Evolutionary conservation across 2,888 invertebrate species (phyloP).

Genomic region (Scotopteryx bipunctaria): DNA sequence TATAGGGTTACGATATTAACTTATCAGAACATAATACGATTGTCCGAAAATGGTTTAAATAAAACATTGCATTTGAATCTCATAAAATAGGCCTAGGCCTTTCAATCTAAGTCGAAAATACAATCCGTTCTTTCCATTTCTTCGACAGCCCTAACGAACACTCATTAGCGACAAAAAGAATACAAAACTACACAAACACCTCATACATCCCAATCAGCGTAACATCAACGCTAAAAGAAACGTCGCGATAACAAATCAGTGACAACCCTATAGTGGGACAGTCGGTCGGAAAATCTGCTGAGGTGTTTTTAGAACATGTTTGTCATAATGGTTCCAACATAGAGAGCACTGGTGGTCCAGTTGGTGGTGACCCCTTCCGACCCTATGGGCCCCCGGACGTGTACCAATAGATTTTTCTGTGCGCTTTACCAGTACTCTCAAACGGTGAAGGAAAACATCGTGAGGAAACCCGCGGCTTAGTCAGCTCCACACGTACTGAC

Average conservation of each 20-base stretch:
- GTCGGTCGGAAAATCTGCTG: slow-evolving; percentile 33
- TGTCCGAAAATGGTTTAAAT: too few relatives aligned
- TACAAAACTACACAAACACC: slow-evolving; percentile 64
- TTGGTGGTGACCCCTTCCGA: too few relatives aligned
- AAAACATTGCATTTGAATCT: not conserved
- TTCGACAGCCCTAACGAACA: slow-evolving; percentile 57
- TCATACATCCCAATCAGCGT: slow-evolving; percentile 75
- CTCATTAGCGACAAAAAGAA: slow-evolving; percentile 70
- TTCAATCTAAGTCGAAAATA: slow-evolving; percentile 15
- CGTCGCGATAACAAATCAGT: slow-evolving; percentile 75
- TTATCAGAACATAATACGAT: too few relatives aligned
- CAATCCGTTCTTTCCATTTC: slow-evolving; percentile 26
- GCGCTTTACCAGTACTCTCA: too few relatives aligned
- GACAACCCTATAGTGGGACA: slow-evolving; percentile 62
- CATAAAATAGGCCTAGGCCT: not conserved
- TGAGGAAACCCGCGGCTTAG: too few relatives aligned
- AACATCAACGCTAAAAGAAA: slow-evolving; percentile 76
- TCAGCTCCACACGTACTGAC: too few relatives aligned
- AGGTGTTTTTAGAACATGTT: slow-evolving; percentile 13
- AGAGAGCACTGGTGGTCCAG: too few relatives aligned
- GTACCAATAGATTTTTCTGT: too few relatives aligned
- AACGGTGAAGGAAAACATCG: too few relatives aligned
- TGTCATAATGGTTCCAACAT: too few relatives aligned
- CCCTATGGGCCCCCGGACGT: too few relatives aligned
- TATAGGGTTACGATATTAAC: too few relatives aligned